Base-by-base conservation (phyloP, 2,113 vertebrate species). In the Microtus oregoni region DNA sequence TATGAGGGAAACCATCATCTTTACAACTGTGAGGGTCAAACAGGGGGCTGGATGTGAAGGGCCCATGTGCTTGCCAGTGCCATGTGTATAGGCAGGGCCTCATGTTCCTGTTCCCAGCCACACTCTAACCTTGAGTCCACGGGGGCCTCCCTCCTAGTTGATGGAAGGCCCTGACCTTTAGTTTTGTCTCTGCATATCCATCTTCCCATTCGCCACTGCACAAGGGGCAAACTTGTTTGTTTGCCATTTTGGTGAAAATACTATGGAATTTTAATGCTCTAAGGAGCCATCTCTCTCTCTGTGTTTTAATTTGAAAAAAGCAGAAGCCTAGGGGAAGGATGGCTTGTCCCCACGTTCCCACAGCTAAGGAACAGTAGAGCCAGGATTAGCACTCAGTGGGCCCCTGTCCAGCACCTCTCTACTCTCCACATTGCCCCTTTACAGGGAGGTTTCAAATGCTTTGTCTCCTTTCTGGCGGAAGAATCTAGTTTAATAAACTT, bases 401-500 rank as follows among this genome's bases (percentile, higher is more conserved):
- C 24, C 72, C 70, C 61, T 38, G 28, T 32, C 41, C 9, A 24
- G 63, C 26, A 52, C 55, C 41, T 63, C 55, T 88, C 44, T 4
- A 3, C 58, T 52, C 44, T 67, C 32, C 17, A 67, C 65, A 55
- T 9, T 8, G 2, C 47, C 26, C 22, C n/a, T 96, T 87, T 47
- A 82, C 87, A 92, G 76, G 87, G 70, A 96, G 79, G 72, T 76
- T 95, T 94, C 67, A 85, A 88, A 55, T 70, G 82, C 81, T 89
- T 92, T 12, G 2, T 67, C 52, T 92, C 61, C 76, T 88, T 86
- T 89, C 2, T 86, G 82, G 94, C 94, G 94, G 72, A 97, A 98
- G 85, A 82, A 94, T 88, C 81, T 83, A 86, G 86, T 88, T 94
- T 96, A 92, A 96, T 97, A 90, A 73, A 82, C 96, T 95, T 95